A percentile compares a stretch with the other conserved stretches of the same genome.
phyloP scores from a whole-genome alignment of 2,113 vertebrate genomes.

The Protobothrops mucrosquamatus region DNA sequence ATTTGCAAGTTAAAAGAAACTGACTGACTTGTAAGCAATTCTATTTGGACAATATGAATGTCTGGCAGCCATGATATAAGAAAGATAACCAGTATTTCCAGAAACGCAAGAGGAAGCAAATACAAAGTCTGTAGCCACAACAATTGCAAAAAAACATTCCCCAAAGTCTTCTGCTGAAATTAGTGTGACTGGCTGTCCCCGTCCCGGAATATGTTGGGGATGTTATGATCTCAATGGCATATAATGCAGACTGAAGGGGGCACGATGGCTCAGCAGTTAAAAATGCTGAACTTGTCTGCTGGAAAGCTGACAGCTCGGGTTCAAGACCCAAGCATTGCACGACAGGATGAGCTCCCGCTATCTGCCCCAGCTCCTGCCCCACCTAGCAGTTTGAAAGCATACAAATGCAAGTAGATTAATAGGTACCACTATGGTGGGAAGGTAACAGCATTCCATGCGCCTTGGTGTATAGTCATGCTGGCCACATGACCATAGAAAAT shows the following conservation, averaged over 20 bases:
- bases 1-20: background rate
- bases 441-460: background rate
- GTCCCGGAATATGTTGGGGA: slow-evolving; percentile 5
- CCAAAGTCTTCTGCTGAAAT: slow-evolving; percentile 36
- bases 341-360: background rate
- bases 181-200: slow-evolving; percentile 56
- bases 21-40: background rate
- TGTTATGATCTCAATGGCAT: slow-evolving; percentile 56
- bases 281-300: background rate
- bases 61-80: background rate
- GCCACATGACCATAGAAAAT: background rate
- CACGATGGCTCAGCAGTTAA: background rate
- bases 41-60: background rate
- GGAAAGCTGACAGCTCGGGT: background rate
- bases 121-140: background rate
- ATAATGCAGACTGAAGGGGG: slow-evolving; percentile 3
- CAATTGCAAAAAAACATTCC: background rate
- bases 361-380: background rate
- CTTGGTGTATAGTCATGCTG: background rate
- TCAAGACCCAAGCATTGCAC: background rate
- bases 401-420: background rate
- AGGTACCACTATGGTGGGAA: background rate
- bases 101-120: background rate
- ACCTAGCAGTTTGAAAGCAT: background rate
- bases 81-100: background rate